Percentiles rank a stretch among this genome's conserved stretches.
phyloP scores from a whole-genome alignment of 2,888 invertebrate species.

The Acanthopleura granulata region DNA sequence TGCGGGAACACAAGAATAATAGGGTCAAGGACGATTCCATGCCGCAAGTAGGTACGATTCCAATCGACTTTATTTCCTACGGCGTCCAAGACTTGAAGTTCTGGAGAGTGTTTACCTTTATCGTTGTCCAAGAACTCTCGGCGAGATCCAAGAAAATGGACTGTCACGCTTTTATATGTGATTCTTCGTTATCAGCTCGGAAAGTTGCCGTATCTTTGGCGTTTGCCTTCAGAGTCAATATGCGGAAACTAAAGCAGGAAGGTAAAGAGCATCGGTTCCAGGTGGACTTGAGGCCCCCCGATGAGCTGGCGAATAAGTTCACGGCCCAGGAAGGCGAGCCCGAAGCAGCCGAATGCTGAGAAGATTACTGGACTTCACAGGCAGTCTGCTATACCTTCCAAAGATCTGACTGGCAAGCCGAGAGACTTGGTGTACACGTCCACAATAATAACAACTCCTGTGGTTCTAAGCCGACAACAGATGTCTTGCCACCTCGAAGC shows the following conservation, averaged over 20 bases:
- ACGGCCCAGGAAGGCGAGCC: neutral
- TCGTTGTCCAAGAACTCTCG: constrained; percentile 65
- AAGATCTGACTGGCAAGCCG: too few relatives aligned
- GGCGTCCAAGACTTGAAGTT: constrained; percentile 68
- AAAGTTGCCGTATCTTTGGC: constrained; percentile 59
- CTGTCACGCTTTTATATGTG: constrained; percentile 65
- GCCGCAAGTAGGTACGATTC: constrained; percentile 49
- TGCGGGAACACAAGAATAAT: constrained; percentile 59
- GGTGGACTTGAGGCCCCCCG: constrained; percentile 58
- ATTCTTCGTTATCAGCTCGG: constrained; percentile 54
- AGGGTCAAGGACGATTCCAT: constrained; percentile 37
- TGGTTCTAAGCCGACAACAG: too few relatives aligned
- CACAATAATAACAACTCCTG: too few relatives aligned
- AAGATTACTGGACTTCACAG: too few relatives aligned
- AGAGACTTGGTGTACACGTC: too few relatives aligned
- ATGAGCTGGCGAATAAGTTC: constrained; percentile 48
- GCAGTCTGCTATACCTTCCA: too few relatives aligned
- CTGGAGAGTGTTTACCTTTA: constrained; percentile 65
- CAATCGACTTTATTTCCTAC: constrained; percentile 68
- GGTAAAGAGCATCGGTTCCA: constrained; percentile 55
- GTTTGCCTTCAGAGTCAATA: constrained; percentile 53
- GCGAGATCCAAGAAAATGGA: constrained; percentile 56
- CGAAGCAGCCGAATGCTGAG: constrained; percentile 3
- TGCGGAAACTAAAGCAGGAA: constrained; percentile 46
- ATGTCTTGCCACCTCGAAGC: too few relatives aligned